These are phyloP conservation scores for Drosophila sulfurigaster DNA, from an alignment of 1,140 invertebrate species.

Conservation along the genomic window DNA sequence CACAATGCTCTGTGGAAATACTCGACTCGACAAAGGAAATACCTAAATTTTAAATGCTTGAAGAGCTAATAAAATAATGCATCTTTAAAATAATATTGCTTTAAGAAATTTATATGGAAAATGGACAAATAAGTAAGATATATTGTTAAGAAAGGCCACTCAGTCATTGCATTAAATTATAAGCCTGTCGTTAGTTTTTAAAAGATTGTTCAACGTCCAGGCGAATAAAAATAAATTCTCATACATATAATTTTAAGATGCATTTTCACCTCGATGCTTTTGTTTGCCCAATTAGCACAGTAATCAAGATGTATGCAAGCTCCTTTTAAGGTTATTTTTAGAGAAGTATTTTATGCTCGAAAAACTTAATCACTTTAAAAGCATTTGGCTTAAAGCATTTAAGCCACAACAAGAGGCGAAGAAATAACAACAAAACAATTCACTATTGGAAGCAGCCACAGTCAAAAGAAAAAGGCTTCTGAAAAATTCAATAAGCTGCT, in stretches of 20 bases:
- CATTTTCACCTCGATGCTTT: not conserved
- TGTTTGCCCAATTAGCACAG: slow-evolving; percentile 5
- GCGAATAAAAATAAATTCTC: slow-evolving; percentile 2
- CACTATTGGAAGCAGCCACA: not conserved
- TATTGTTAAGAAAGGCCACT: not conserved
- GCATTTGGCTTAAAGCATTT: slow-evolving; percentile 50
- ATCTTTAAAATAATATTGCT: not conserved
- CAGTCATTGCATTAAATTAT: slow-evolving; percentile 2
- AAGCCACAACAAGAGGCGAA: slow-evolving; percentile 27
- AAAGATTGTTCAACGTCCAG: not conserved
- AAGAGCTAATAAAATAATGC: not conserved
- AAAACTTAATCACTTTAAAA: slow-evolving; percentile 40
- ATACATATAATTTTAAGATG: not conserved
- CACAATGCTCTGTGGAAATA: slow-evolving; percentile 1
- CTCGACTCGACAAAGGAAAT: not conserved
- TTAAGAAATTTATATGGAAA: not conserved
- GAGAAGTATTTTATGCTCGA: not conserved
- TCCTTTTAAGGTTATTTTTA: not conserved
- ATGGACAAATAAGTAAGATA: not conserved
- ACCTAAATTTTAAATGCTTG: not conserved
- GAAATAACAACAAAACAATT: not conserved
- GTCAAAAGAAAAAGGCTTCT: slow-evolving; percentile 47
- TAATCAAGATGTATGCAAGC: slow-evolving; percentile 1
- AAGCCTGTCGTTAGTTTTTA: not conserved
- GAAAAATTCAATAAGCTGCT: slow-evolving; percentile 77